Evolutionary conservation across 2,888 invertebrate genomes (phyloP).

Genomic region (Philopedon plagiatum): DNA sequence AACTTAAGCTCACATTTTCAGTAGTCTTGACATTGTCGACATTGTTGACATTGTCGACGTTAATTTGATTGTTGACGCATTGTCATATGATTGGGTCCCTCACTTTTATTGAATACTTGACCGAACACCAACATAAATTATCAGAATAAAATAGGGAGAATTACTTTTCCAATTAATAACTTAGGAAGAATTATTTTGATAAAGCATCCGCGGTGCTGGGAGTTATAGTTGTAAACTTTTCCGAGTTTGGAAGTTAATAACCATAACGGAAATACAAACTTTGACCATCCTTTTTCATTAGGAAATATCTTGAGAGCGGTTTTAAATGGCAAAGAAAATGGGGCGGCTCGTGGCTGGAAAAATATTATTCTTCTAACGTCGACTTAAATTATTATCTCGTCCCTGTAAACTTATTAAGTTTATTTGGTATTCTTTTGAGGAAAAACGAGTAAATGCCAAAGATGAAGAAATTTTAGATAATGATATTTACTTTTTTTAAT

Average conservation of each 20-base stretch:
- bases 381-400: background rate
- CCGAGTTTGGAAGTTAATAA: conserved; percentile 59
- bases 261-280: conserved; percentile 65
- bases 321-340: conserved; percentile 31
- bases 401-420: background rate
- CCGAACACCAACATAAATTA: conserved; percentile 7
- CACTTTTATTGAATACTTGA: conserved; percentile 26
- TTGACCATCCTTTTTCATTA: conserved; percentile 66
- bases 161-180: conserved; percentile 61
- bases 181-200: conserved; percentile 65
- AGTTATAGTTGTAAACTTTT: conserved; percentile 57
- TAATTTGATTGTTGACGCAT: too few relatives aligned
- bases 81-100: too few relatives aligned
- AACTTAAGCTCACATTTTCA: too few relatives aligned
- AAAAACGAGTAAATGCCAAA: too few relatives aligned
- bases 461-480: too few relatives aligned
- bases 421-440: background rate
- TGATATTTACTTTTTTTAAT: too few relatives aligned
- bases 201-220: conserved; percentile 60
- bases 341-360: background rate
- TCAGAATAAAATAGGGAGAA: conserved; percentile 12
- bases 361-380: background rate
- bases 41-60: too few relatives aligned
- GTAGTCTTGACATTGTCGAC: too few relatives aligned
- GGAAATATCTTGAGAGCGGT: conserved; percentile 56